phyloP scores from a whole-genome alignment of 2,888 invertebrate genomes.

The Mycalesis mineus region DNA sequence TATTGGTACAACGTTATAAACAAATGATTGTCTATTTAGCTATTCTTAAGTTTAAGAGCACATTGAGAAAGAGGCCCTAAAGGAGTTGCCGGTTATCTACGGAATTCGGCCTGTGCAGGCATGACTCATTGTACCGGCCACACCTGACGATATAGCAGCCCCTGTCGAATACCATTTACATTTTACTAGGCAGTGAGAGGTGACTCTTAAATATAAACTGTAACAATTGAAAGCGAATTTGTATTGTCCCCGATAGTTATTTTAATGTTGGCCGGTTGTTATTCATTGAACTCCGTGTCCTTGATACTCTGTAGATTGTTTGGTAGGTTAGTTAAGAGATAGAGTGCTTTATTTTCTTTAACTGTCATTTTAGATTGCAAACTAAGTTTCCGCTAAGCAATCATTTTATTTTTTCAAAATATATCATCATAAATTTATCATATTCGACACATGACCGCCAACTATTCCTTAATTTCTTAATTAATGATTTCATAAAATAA shows the following conservation, averaged over 20 bases:
- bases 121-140: constrained; percentile 66
- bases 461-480: no score
- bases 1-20: background rate
- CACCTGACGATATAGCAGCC: constrained; percentile 67
- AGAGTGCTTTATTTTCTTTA: background rate
- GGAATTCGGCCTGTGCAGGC: constrained; percentile 63
- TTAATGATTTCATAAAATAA: no score
- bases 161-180: constrained; percentile 58
- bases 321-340: background rate
- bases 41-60: constrained; percentile 11
- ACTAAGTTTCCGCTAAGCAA: no score
- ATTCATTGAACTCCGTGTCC: background rate
- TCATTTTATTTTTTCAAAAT: no score
- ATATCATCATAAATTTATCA: no score
- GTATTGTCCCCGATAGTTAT: constrained; percentile 14
- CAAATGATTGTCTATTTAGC: constrained; percentile 1
- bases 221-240: constrained; percentile 28
- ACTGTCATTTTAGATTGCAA: no score
- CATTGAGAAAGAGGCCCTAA: constrained; percentile 28
- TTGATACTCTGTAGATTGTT: background rate
- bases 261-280: background rate
- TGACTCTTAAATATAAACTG: constrained; percentile 29
- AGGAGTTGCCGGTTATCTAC: constrained; percentile 68
- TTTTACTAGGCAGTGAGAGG: constrained; percentile 34
- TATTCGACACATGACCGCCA: no score